A percentile compares a stretch with the other conserved stretches of the same genome.
phyloP scores from a whole-genome alignment of 2,797 vertebrate genomes.

The Borostomias antarcticus region DNA sequence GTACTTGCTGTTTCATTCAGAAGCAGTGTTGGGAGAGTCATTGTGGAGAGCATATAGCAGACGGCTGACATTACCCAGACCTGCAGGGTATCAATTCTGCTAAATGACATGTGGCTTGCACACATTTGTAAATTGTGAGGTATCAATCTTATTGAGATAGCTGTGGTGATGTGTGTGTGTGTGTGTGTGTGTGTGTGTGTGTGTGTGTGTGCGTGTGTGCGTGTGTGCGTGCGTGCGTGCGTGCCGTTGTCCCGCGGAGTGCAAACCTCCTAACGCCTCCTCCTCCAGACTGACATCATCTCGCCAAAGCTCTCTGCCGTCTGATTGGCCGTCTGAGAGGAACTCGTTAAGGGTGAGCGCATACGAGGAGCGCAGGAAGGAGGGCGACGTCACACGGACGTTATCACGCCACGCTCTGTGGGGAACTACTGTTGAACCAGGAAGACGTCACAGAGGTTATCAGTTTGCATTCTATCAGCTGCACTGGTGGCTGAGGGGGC shows the following conservation, averaged over 20 bases:
- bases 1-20: slow-evolving; percentile 24
- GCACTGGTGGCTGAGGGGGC: too few relatives aligned
- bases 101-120: slow-evolving; percentile 44
- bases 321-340: slow-evolving; percentile 35
- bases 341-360: background rate
- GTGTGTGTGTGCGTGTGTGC: background rate
- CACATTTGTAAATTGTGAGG: slow-evolving; percentile 51
- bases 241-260: background rate
- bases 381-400: too few relatives aligned
- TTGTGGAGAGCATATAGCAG: slow-evolving; percentile 26
- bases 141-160: slow-evolving; percentile 48
- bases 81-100: slow-evolving; percentile 41
- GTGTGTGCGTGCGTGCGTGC: background rate
- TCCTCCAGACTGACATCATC: slow-evolving; percentile 45
- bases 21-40: slow-evolving; percentile 16
- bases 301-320: slow-evolving; percentile 45
- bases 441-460: too few relatives aligned
- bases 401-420: too few relatives aligned
- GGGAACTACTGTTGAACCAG: too few relatives aligned
- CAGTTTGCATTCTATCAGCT: too few relatives aligned
- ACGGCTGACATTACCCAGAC: slow-evolving; percentile 32
- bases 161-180: background rate
- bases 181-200: background rate
- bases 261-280: slow-evolving; percentile 17
- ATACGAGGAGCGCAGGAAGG: background rate